Evolutionary conservation across 2,113 vertebrate genomes (phyloP), one percentile per base, ranked within the genome.

Genomic region (Malurus alboscapulatus): DNA sequence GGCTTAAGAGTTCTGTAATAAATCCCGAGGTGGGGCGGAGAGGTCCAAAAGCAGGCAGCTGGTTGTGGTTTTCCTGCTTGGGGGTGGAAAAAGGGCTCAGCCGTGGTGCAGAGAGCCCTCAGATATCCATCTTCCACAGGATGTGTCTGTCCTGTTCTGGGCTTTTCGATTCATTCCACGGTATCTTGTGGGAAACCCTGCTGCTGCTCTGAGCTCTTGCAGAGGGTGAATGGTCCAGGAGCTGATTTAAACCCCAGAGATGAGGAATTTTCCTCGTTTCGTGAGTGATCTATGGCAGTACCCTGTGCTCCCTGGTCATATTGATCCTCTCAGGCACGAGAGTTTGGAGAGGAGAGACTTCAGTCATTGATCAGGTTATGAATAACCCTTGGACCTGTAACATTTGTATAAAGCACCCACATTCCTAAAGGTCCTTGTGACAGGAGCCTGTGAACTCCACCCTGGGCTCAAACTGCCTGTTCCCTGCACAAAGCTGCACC

Each of bases 331-430:
- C 3, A 7, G 48, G 9, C 36, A 29, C 17, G 14, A 29, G 44
- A 34, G 30, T 59, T 80, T n/a, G 42, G 25, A 57, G 30, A 65
- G 12, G 14, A 71, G 75, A 62, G 79, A 42, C 16, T 34, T 61
- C 40, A 45, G 1, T 24, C 73, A 27, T 4, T n/a, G 40, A 30
- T 75, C 40, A 55, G 63, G 76, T 69, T 16, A 38, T 34, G 44
- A 80, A 65, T 19, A 66, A 2, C 9, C 5, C 5, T 58, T 0
- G 0, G 36, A 53, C 29, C 50, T 57, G 24, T 55, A 38, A 19
- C 20, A 7, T 26, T 38, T 54, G 16, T 24, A 0, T 34, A 21
- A 66, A 63, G 32, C 45, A 32, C 22, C 10, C 45, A 9, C 2
- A 2, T 21, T 36, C 30, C 40, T 38, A 6, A 27, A 40, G 15